These are phyloP conservation scores for Hyalella azteca DNA, from an alignment of 2,888 invertebrate genomes.

Conservation along the genomic window DNA sequence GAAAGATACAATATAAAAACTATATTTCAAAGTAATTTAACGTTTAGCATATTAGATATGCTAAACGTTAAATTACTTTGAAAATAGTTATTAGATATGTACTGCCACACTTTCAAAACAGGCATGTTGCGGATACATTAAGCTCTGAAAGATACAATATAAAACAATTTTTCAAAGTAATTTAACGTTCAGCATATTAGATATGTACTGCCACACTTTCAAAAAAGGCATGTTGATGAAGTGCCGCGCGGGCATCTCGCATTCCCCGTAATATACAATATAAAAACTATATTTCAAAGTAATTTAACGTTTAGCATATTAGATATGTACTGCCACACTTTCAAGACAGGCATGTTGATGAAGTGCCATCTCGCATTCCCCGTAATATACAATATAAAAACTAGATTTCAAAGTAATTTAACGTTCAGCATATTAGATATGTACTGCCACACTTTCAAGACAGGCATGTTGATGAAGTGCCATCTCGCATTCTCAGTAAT, in stretches of 20 bases:
- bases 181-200: conserved; percentile 60
- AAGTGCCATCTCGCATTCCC: too few relatives aligned
- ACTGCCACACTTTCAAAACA: too few relatives aligned
- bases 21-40: conserved; percentile 60
- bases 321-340: too few relatives aligned
- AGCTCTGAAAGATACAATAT: too few relatives aligned
- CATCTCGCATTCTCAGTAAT: conserved; percentile 60
- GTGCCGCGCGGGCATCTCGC: conserved; percentile 60
- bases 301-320: too few relatives aligned
- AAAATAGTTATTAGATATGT: too few relatives aligned
- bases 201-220: conserved; percentile 61
- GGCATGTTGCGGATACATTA: too few relatives aligned
- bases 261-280: conserved; percentile 58
- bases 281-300: too few relatives aligned
- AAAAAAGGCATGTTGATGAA: conserved; percentile 61
- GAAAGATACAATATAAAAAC: too few relatives aligned
- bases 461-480: conserved; percentile 61
- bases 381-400: too few relatives aligned
- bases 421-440: conserved; percentile 60
- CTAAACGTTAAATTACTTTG: conserved; percentile 57
- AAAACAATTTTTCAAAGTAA: too few relatives aligned
- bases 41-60: conserved; percentile 60
- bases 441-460: conserved; percentile 61
- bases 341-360: too few relatives aligned
- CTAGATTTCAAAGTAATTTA: conserved; percentile 60